Evolutionary conservation across 2,797 vertebrate species (phyloP).

Genomic region (Alca torda): DNA sequence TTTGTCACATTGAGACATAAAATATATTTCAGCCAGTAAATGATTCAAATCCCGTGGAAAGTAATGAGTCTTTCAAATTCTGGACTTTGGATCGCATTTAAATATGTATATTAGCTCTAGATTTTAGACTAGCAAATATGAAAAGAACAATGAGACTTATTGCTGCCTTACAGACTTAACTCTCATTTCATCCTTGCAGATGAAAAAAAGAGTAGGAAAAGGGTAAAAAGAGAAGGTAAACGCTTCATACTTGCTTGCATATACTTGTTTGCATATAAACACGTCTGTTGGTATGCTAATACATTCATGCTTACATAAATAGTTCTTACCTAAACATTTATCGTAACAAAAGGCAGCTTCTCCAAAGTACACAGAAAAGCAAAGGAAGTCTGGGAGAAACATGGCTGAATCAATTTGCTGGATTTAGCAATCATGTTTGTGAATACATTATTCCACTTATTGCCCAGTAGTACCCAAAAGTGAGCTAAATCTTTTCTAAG

Average conservation of each 20-base stretch:
- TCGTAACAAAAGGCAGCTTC: neutral
- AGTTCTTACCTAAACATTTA: neutral
- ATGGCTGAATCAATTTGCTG: neutral
- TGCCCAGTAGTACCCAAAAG: neutral
- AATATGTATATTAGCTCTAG: neutral
- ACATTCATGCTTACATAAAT: neutral
- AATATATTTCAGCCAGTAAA: neutral
- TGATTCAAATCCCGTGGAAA: neutral
- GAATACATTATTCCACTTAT: neutral
- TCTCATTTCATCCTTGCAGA: neutral
- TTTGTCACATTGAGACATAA: neutral
- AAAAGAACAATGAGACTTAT: neutral
- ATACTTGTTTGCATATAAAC: neutral
- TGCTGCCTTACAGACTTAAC: neutral
- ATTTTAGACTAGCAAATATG: neutral
- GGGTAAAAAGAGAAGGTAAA: neutral
- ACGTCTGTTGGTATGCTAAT: neutral
- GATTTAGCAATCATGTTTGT: neutral
- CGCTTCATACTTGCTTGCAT: neutral
- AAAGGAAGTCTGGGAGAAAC: neutral
- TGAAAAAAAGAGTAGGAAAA: neutral
- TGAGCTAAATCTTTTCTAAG: neutral
- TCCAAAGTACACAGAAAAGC: neutral
- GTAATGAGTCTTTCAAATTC: neutral
- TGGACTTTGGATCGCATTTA: neutral